Conservation (phyloP, 1,140 invertebrate species). For the Parasteatoda tepidariorum region DNA sequence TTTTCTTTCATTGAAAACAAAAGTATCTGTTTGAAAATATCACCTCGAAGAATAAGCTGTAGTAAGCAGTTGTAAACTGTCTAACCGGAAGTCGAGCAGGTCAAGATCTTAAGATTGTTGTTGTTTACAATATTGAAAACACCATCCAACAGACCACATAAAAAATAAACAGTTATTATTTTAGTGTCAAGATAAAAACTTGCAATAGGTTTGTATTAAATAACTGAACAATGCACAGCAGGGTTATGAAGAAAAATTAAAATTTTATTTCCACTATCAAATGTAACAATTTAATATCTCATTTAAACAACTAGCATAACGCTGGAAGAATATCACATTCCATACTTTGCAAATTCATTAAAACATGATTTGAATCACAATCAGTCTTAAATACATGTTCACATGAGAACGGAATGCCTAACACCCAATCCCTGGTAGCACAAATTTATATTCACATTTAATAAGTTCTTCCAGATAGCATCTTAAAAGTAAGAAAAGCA, state of each 20-base stretch:
- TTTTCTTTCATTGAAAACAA: too few relatives aligned
- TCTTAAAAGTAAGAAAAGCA: not conserved
- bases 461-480: not conserved
- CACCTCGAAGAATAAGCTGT: too few relatives aligned
- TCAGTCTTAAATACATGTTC: not conserved
- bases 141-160: too few relatives aligned
- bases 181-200: too few relatives aligned
- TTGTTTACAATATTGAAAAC: too few relatives aligned
- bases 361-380: not conserved
- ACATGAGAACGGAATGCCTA: not conserved
- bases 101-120: too few relatives aligned
- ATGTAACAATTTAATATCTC: slow-evolving; percentile 53
- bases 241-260: slow-evolving; percentile 55
- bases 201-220: too few relatives aligned
- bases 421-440: not conserved
- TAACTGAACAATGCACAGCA: not conserved
- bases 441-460: not conserved
- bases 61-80: too few relatives aligned
- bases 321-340: slow-evolving; percentile 54
- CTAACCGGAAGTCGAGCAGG: too few relatives aligned
- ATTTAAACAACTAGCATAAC: slow-evolving; percentile 49
- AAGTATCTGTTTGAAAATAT: too few relatives aligned
- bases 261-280: slow-evolving; percentile 58
- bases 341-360: slow-evolving; percentile 11
- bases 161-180: too few relatives aligned